A percentile compares a stretch with the other conserved stretches of the same genome.
phyloP scores from a whole-genome alignment of 2,888 invertebrate species.

The Patella depressa region DNA sequence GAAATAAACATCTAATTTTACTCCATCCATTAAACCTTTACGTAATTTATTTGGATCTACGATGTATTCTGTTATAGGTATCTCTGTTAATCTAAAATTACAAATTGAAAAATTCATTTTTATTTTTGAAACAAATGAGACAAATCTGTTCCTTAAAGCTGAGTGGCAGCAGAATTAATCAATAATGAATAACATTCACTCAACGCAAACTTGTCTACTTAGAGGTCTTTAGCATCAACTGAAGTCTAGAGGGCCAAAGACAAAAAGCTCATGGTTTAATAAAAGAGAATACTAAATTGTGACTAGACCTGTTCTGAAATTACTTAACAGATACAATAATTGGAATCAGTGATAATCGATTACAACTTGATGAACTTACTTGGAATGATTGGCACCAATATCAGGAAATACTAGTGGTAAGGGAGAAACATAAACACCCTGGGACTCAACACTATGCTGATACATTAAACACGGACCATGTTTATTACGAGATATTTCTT shows the following conservation, averaged over 20 bases:
- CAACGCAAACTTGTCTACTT: too few species aligned
- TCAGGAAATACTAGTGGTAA: slow-evolving; percentile 66
- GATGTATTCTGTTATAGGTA: slow-evolving; percentile 66
- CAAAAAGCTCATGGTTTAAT: too few species aligned
- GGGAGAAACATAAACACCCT: slow-evolving; percentile 71
- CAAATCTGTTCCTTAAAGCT: too few species aligned
- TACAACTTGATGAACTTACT: slow-evolving; percentile 64
- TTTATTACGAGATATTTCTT: slow-evolving; percentile 84
- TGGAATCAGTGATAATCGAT: background rate
- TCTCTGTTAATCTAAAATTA: slow-evolving; percentile 52
- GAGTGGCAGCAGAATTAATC: too few species aligned
- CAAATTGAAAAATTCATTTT: too few species aligned
- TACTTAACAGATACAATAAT: too few species aligned
- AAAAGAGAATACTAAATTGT: too few species aligned
- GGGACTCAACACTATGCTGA: slow-evolving; percentile 76
- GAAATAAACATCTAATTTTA: slow-evolving; percentile 80
- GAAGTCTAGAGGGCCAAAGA: too few species aligned
- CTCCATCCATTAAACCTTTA: slow-evolving; percentile 81
- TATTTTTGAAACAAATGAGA: too few species aligned
- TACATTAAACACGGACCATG: slow-evolving; percentile 91
- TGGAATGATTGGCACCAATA: slow-evolving; percentile 63
- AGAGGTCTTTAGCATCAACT: too few species aligned
- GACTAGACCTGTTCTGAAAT: too few species aligned
- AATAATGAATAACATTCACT: too few species aligned
- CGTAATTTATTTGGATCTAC: slow-evolving; percentile 74